A percentile compares a stretch with the other conserved stretches of the same genome.
Conservation (phyloP, 2,888 invertebrate genomes). For the Pachycephus smyrnensis region DNA sequence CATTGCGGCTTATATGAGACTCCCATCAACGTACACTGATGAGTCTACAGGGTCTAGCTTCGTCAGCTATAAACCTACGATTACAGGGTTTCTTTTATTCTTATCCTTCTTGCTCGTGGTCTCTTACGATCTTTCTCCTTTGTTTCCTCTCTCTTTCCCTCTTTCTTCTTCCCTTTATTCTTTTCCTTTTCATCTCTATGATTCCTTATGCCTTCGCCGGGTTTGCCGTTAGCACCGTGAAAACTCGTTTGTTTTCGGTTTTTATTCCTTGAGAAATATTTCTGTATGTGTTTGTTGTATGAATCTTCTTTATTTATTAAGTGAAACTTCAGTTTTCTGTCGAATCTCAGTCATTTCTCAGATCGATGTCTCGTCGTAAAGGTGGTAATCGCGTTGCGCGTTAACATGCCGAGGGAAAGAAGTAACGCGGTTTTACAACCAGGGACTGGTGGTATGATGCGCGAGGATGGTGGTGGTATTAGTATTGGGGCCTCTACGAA, state of each 20-base stretch:
- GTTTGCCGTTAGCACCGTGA: neutral
- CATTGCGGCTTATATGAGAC: neutral
- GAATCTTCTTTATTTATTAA: slow-evolving; percentile 17
- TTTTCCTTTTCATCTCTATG: neutral
- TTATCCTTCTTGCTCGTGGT: neutral
- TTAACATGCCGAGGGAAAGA: neutral
- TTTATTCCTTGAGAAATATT: neutral
- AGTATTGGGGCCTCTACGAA: slow-evolving; percentile 17
- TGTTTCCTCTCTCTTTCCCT: neutral
- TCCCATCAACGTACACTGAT: neutral
- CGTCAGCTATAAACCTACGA: neutral
- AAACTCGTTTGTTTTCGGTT: neutral
- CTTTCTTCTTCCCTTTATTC: slow-evolving; percentile 6
- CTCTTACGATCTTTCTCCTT: neutral
- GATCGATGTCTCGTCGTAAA: neutral
- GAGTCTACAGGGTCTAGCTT: neutral
- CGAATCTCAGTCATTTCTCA: neutral
- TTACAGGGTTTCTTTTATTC: neutral
- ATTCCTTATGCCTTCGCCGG: neutral
- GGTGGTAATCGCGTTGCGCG: neutral
- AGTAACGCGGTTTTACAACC: neutral
- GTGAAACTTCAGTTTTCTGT: neutral
- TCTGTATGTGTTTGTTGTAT: slow-evolving; percentile 9
- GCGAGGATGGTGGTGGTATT: neutral
- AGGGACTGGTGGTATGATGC: neutral